Evolutionary conservation across 2,113 vertebrate species (phyloP).

Genomic region (Bagarius yarrelli): DNA sequence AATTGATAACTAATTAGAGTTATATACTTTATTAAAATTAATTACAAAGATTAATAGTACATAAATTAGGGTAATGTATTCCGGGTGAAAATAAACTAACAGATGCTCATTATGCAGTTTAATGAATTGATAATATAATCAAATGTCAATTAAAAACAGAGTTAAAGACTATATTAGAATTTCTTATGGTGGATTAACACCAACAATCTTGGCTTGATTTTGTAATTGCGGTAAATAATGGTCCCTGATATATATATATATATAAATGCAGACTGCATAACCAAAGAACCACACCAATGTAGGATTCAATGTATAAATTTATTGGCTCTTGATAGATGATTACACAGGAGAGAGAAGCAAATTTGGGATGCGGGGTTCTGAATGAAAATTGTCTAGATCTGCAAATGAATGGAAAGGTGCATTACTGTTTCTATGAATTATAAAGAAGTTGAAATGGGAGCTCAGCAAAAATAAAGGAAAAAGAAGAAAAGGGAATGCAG

Average conservation of each 20-base stretch:
- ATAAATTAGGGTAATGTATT: not conserved
- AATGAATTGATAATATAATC: not conserved
- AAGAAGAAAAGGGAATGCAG: not conserved
- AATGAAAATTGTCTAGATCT: not conserved
- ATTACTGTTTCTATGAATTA: constrained; percentile 19
- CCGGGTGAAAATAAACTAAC: not conserved
- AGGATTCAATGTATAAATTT: not conserved
- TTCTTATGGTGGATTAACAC: not conserved
- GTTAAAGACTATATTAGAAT: not conserved
- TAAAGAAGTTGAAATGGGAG: constrained; percentile 10
- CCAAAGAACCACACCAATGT: not conserved
- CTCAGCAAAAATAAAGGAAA: not conserved
- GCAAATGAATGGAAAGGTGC: constrained; percentile 17
- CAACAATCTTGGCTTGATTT: not conserved
- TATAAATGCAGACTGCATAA: not conserved
- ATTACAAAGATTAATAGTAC: not conserved
- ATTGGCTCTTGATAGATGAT: not conserved
- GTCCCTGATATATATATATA: too few relatives aligned
- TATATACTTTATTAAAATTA: too few relatives aligned
- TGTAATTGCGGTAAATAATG: not conserved
- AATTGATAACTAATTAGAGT: too few relatives aligned
- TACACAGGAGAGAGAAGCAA: not conserved
- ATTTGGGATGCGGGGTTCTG: not conserved
- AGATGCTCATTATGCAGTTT: not conserved
- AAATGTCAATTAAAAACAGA: not conserved